phyloP scores from a whole-genome alignment of 1,140 invertebrate genomes.

The Cydia fagiglandana region DNA sequence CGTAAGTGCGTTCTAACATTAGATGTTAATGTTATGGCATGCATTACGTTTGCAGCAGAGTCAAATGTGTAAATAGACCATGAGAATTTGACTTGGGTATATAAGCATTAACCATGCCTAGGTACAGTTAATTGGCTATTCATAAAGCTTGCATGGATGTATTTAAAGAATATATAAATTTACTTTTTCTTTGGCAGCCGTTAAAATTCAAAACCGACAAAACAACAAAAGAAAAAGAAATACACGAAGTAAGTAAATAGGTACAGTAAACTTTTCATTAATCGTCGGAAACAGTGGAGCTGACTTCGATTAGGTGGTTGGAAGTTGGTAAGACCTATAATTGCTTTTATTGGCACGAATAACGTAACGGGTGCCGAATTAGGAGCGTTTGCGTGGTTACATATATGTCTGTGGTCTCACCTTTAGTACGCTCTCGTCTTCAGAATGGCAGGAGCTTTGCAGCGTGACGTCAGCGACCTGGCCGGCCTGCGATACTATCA shows the following conservation, averaged over 20 bases:
- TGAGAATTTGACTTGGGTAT: background rate
- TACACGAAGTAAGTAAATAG: too few species aligned
- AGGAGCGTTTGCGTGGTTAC: conserved; percentile 4
- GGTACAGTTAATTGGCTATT: background rate
- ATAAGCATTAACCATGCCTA: background rate
- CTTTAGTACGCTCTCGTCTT: conserved; percentile 97
- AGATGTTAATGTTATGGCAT: conserved; percentile 28
- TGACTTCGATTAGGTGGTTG: too few species aligned
- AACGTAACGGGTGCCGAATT: conserved; percentile 9
- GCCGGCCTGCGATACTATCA: conserved; percentile 95
- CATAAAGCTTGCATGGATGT: too few species aligned
- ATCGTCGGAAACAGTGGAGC: too few species aligned
- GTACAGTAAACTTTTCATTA: too few species aligned
- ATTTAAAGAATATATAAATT: too few species aligned
- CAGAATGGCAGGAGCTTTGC: conserved; percentile 96
- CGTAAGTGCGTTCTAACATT: conserved; percentile 1
- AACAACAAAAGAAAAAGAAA: too few species aligned
- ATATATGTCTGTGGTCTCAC: conserved; percentile 73
- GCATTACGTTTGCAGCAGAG: conserved; percentile 18
- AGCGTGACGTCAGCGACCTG: conserved; percentile 96
- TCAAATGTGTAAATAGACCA: background rate
- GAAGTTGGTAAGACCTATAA: too few species aligned
- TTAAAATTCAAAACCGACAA: too few species aligned
- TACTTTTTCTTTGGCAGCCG: too few species aligned
- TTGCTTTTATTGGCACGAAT: background rate